Conservation (phyloP, 2,113 vertebrate genomes). For the Saccopteryx leptura region DNA sequence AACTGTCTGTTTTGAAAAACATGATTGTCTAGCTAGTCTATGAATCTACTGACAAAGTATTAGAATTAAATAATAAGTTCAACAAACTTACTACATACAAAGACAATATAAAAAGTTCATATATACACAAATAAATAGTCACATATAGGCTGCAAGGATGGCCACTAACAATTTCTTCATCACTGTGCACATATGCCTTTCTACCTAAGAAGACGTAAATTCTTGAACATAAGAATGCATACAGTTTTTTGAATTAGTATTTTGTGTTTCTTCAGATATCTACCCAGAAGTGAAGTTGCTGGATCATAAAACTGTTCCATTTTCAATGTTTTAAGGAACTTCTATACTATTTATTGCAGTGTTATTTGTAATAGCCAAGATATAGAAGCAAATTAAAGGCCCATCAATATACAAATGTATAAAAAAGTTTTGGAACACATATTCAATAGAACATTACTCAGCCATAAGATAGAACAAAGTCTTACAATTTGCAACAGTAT, state of each 20-base stretch:
- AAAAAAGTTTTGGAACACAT: not conserved
- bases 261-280: not conserved
- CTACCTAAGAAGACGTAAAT: not conserved
- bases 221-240: not conserved
- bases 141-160: not conserved
- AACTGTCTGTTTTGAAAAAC: not conserved
- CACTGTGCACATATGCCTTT: not conserved
- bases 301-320: not conserved
- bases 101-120: not conserved
- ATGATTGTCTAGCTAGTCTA: not conserved
- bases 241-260: not conserved
- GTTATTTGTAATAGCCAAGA: not conserved
- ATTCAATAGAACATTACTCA: not conserved
- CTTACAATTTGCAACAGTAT: not conserved
- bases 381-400: not conserved
- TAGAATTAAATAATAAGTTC: not conserved
- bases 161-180: not conserved
- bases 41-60: not conserved
- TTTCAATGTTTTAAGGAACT: not conserved
- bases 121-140: fast-evolving
- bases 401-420: not conserved
- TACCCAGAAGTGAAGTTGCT: not conserved
- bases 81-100: not conserved
- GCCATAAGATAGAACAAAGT: not conserved
- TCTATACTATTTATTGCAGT: not conserved